phyloP scores from a whole-genome alignment of 2,888 invertebrate species.

The Microplitis deprimator region DNA sequence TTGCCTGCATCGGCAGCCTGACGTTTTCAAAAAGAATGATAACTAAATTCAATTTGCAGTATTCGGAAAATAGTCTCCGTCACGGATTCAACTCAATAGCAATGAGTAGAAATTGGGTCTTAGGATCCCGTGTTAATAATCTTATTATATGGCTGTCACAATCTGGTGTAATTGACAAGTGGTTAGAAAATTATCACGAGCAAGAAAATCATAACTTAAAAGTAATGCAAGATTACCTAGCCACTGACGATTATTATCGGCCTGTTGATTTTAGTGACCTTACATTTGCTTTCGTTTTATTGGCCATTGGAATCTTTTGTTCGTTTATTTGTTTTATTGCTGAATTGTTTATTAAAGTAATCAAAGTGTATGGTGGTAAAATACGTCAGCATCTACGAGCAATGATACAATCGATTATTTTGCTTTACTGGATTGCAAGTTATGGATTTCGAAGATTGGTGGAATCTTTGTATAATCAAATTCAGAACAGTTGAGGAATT shows the following conservation, averaged over 20 bases:
- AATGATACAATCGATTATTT: no score
- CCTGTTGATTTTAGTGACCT: not conserved
- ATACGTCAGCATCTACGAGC: not conserved
- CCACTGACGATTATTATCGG: not conserved
- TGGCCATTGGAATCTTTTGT: not conserved
- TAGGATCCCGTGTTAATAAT: not conserved
- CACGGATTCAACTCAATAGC: not conserved
- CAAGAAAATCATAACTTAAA: not conserved
- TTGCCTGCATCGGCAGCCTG: not conserved
- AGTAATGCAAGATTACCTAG: not conserved
- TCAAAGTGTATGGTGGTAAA: not conserved
- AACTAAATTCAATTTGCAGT: not conserved
- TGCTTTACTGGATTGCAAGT: no score
- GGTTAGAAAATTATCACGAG: not conserved
- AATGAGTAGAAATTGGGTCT: not conserved
- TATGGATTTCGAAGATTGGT: no score
- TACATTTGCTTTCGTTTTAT: not conserved
- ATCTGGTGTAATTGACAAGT: not conserved
- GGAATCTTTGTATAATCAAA: no score
- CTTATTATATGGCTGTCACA: not conserved
- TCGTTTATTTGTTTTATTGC: not conserved
- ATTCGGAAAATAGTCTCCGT: not conserved
- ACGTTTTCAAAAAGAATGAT: not conserved
- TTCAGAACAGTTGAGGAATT: no score
- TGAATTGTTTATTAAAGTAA: not conserved